Evolutionary conservation across 2,113 vertebrate genomes (phyloP), one percentile per base, ranked within the genome.

Genomic region (human): DNA sequence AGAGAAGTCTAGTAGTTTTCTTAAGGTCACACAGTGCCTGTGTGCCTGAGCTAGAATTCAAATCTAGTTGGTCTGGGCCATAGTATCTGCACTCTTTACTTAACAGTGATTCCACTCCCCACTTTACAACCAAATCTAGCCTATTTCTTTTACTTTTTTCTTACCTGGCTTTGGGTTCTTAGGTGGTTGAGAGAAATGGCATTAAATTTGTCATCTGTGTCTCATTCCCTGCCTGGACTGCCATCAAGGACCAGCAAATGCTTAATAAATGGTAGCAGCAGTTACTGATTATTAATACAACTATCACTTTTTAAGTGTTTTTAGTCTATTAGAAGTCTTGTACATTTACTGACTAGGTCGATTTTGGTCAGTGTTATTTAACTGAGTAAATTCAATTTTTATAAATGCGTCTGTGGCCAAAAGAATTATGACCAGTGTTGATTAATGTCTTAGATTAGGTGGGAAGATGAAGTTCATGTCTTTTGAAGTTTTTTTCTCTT

Each of bases 301-400:
- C 38, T 93, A 1, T 59, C 59, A 55, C 50, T 90, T 89, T 85
- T 92, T 92, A 80, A 94, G 48, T 80, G 20, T 86, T 27, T 84
- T 78, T 93, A 10, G 23, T 59, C 23, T 73, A 2, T 73, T 57
- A 30, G 43, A 89, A 81, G 50, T 87, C n/a, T 87, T 82, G 3
- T 48, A 43, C 30, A 20, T 94, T 55, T 85, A 70, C 5, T 55
- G 30, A 82, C n/a, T 83, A 79, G 89, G 52, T 93, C 78, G 70
- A 55, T 83, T 94, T 96, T 32, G 76, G 72, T 80, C 73, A 88
- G 2, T 90, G 45, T 93, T 94, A 84, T 85, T 93, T 94, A 93
- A 68, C 79, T n/a, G 30, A 86, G 35, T 83, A 72, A 91, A 40
- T 93, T 52, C 48, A 61, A 57, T 72, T 81, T 89, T 89, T 66